phyloP scores from a whole-genome alignment of 2,797 vertebrate species.

The Danionella dracula region DNA sequence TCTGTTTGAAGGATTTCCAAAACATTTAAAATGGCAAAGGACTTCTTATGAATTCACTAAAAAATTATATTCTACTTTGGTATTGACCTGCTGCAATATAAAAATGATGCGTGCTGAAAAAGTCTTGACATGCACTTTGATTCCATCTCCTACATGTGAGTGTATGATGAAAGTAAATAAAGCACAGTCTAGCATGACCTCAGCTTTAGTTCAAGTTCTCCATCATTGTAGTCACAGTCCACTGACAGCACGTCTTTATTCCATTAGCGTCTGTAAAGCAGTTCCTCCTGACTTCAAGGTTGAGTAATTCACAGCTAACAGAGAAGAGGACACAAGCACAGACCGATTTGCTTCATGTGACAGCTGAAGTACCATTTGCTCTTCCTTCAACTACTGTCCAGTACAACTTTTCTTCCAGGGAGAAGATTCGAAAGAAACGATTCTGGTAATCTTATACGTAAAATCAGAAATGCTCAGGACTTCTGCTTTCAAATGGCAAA shows the following conservation, averaged over 20 bases:
- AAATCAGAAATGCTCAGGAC: neutral
- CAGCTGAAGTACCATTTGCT: neutral
- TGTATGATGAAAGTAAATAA: neutral
- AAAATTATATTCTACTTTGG: too few species aligned
- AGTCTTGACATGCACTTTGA: neutral
- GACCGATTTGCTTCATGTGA: neutral
- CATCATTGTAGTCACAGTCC: neutral
- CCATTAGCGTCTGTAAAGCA: slow-evolving; percentile 5
- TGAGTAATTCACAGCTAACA: slow-evolving; percentile 11
- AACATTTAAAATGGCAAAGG: too few species aligned
- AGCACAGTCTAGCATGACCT: neutral
- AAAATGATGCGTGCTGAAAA: too few species aligned
- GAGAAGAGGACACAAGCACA: neutral
- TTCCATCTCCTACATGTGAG: neutral
- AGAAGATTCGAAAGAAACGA: neutral
- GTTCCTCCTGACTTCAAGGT: slow-evolving; percentile 13
- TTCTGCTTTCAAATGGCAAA: neutral
- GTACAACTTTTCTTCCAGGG: neutral
- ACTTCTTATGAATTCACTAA: too few species aligned
- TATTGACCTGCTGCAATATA: too few species aligned
- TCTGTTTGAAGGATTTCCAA: too few species aligned
- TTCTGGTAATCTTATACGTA: too few species aligned
- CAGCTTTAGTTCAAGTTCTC: neutral
- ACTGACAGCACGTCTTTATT: slow-evolving; percentile 3
- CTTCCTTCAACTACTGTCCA: neutral